Percentiles rank a stretch among this genome's conserved stretches.
phyloP scores from a whole-genome alignment of 2,113 vertebrate genomes.

The Ornithorhynchus anatinus region DNA sequence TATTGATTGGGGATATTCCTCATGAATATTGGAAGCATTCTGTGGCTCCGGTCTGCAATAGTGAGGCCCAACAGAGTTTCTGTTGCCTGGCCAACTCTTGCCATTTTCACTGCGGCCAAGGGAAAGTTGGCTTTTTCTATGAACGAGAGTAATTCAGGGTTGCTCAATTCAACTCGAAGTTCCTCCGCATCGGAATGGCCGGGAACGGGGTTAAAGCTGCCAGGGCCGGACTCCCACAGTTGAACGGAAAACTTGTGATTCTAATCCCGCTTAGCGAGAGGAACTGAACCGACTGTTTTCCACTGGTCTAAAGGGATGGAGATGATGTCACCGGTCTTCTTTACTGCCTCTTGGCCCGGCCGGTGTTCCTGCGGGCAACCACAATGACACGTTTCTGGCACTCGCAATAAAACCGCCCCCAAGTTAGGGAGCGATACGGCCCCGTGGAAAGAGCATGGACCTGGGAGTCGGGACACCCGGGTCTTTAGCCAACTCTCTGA shows the following conservation, averaged over 20 bases:
- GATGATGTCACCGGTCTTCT: neutral
- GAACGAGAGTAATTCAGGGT: neutral
- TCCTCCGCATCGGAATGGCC: neutral
- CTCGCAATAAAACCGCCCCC: too few relatives aligned
- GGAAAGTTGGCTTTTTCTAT: neutral
- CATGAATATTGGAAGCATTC: neutral
- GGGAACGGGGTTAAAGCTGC: neutral
- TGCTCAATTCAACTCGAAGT: neutral
- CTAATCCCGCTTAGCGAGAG: neutral
- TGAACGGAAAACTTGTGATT: neutral
- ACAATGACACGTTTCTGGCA: neutral
- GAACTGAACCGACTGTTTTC: neutral
- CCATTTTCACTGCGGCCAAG: neutral
- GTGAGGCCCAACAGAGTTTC: neutral
- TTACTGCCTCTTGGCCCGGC: neutral
- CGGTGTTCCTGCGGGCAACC: neutral
- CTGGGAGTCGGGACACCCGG: neutral
- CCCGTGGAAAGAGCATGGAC: neutral
- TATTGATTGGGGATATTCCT: neutral
- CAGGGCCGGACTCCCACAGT: neutral
- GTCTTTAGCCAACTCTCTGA: neutral
- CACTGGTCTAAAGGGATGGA: neutral
- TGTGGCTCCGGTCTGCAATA: neutral
- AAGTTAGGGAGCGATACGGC: too few relatives aligned
- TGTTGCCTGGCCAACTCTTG: neutral